Base-by-base conservation (phyloP, 2,797 vertebrate species). In the Argyrosomus regius region DNA sequence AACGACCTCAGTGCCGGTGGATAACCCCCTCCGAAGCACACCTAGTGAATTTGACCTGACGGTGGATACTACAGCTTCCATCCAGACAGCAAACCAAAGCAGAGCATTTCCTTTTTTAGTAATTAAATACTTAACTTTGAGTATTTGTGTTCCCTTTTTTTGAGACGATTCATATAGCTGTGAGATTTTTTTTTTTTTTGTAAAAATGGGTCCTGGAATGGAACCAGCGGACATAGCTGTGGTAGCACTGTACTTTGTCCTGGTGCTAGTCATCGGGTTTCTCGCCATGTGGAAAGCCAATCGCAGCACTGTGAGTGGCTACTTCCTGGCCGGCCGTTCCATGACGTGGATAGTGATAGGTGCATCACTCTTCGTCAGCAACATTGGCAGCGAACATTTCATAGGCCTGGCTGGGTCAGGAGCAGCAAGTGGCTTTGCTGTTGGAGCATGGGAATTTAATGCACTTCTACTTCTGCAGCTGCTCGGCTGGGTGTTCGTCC, bases 301-400 rank as follows among this genome's bases (percentile, higher is more conserved):
- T 91, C 97, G 96, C 88, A 98, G 96, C 96, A 99, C 97, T 61
- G 97, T 99, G 78, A 98, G 95, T 43, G 98, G 98, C 92, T 99
- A 99, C 96, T 99, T 99, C 90, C 94, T 99, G 93, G 98, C 98
- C 67, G 98, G 98, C 90, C 97, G 98, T 91, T 98, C 97, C 88
- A 99, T 99, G 98, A 97, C 96, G 10, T 99, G 98, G 98, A 91
- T 96, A 65, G 97, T 97, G 59, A 93, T 99, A 54, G 98, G 98
- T 64, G 97, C 98, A 78, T 99, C 98, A 6, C 96, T 99, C 67
- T 99, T 99, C 87, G 98, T 99, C 94, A 99, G 98, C 95, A 99
- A 99, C 96, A 99, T 99, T 87, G 98, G 98, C 93, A 99, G 98
- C 80, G 98, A 99, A 94, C 98, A 99, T 93, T 99, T 99, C 95